Percentiles rank a stretch among this genome's conserved stretches.
Evolutionary conservation across 2,888 invertebrate genomes (phyloP).

Genomic region (Platycheirus rosarum): DNA sequence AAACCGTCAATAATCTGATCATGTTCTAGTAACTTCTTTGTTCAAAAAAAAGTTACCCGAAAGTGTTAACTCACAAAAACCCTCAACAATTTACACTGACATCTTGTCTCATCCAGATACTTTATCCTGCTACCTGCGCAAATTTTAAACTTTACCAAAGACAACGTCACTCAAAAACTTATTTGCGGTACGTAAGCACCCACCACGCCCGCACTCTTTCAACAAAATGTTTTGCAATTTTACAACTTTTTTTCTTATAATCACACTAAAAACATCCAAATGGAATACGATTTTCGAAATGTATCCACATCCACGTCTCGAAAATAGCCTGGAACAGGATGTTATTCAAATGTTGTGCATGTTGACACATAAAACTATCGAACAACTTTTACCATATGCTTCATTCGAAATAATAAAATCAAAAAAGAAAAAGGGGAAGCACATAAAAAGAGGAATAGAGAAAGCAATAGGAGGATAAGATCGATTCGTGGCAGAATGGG

Average conservation of each 20-base stretch:
- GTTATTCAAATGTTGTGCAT: slow-evolving; percentile 70
- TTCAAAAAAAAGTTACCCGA: neutral
- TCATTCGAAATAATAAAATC: slow-evolving; percentile 11
- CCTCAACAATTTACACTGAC: slow-evolving; percentile 7
- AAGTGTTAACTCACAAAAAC: slow-evolving; percentile 2
- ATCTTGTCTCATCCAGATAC: slow-evolving; percentile 8
- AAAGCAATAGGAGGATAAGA: slow-evolving; percentile 20
- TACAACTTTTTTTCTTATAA: slow-evolving; percentile 57
- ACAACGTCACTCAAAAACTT: slow-evolving; percentile 12
- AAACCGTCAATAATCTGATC: neutral
- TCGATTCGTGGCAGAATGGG: slow-evolving; percentile 37
- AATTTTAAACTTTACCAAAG: slow-evolving; percentile 8
- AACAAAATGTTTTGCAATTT: too few species aligned
- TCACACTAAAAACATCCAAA: slow-evolving; percentile 61
- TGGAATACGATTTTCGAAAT: slow-evolving; percentile 46
- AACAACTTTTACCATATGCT: slow-evolving; percentile 43
- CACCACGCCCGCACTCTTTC: too few species aligned
- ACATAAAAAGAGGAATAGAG: neutral
- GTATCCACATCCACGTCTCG: neutral
- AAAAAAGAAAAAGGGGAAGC: slow-evolving; percentile 30
- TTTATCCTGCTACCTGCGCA: slow-evolving; percentile 9
- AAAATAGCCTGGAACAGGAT: slow-evolving; percentile 55
- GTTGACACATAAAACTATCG: slow-evolving; percentile 65
- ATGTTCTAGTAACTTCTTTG: neutral
- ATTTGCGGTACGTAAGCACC: too few species aligned